Evolutionary conservation across 2,113 vertebrate species (phyloP).

Genomic region (Macrotus californicus): DNA sequence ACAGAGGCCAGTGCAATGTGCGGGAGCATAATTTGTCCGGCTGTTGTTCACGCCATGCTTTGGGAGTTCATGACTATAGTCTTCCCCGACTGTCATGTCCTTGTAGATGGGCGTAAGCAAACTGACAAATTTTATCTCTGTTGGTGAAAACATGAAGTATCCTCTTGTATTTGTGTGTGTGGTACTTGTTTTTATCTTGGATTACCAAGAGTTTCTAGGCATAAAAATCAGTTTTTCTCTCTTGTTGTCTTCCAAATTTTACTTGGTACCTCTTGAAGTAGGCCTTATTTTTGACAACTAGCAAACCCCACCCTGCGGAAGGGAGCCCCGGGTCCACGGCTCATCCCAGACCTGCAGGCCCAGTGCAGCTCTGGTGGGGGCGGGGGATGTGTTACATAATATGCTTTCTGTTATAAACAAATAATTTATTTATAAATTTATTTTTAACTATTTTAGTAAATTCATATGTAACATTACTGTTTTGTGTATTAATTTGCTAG

Average conservation of each 20-base stretch:
- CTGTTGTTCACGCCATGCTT: neutral
- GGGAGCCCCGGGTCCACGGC: neutral
- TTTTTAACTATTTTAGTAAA: neutral
- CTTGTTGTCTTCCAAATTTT: neutral
- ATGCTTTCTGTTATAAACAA: neutral
- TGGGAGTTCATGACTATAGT: neutral
- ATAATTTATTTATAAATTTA: neutral
- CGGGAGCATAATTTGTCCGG: neutral
- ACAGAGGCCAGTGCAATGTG: neutral
- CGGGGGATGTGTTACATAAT: neutral
- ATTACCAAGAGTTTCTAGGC: neutral
- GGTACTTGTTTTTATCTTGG: neutral
- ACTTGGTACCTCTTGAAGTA: neutral
- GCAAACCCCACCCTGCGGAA: neutral
- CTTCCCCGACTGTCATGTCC: neutral
- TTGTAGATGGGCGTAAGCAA: neutral
- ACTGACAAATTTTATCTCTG: neutral
- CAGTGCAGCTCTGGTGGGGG: neutral
- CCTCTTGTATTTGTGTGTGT: neutral
- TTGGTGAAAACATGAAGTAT: neutral
- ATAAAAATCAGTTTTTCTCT: neutral
- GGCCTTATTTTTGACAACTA: neutral
- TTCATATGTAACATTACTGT: neutral
- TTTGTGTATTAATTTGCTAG: neutral
- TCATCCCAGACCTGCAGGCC: neutral